A percentile compares a stretch with the other conserved stretches of the same genome.
Conservation (phyloP, 2,797 vertebrate species). For the Agapornis canus region DNA sequence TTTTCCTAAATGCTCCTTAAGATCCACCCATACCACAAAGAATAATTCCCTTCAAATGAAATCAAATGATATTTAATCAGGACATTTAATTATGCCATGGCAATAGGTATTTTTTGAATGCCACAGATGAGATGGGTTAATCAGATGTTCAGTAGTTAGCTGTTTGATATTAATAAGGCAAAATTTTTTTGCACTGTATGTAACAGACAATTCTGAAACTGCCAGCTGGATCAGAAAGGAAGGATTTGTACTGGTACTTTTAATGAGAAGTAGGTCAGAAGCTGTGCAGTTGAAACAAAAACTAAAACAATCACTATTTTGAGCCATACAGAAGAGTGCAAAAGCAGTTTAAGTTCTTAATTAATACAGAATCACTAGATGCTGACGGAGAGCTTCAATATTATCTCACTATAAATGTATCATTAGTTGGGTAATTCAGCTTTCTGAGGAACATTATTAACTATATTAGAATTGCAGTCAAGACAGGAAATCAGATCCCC, state of each 20-base stretch:
- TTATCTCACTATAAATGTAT: neutral
- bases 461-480: neutral
- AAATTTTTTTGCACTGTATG: neutral
- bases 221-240: slow-evolving; percentile 18
- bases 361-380: neutral
- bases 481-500: neutral
- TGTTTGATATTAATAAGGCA: neutral
- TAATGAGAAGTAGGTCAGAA: slow-evolving; percentile 18
- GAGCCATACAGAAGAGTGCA: neutral
- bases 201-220: neutral
- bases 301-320: neutral
- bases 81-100: neutral
- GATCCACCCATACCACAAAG: neutral
- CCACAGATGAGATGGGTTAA: neutral
- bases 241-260: neutral
- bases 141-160: neutral
- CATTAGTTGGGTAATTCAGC: neutral
- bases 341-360: neutral
- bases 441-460: slow-evolving; percentile 5
- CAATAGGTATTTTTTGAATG: neutral
- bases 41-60: neutral
- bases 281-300: neutral
- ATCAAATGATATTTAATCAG: neutral
- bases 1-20: neutral
- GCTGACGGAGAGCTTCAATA: neutral